phyloP scores from a whole-genome alignment of 2,113 vertebrate genomes.

The Megaceryle maxima region DNA sequence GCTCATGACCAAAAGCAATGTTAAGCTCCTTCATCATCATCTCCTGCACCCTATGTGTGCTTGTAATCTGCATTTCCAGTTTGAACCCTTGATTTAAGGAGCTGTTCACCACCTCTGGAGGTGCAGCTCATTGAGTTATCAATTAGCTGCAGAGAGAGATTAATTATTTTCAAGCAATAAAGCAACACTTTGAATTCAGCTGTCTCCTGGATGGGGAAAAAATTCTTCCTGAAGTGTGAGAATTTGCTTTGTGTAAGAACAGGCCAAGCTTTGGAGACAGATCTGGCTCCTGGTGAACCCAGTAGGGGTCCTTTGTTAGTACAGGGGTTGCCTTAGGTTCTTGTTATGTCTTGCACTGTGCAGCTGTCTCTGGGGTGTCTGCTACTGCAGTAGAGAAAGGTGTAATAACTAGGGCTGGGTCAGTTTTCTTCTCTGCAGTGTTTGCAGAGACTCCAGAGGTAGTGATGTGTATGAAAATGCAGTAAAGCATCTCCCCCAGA shows the following conservation, averaged over 20 bases:
- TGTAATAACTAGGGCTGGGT: not conserved
- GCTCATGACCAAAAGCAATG: not conserved
- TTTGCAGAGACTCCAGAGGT: not conserved
- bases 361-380: not conserved
- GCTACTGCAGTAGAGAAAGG: not conserved
- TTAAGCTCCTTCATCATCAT: not conserved
- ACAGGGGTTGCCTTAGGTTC: not conserved
- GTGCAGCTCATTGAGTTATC: not conserved
- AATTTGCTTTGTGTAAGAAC: not conserved
- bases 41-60: not conserved
- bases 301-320: not conserved
- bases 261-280: not conserved
- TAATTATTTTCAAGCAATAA: not conserved
- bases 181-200: not conserved
- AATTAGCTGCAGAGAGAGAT: not conserved
- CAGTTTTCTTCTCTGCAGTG: not conserved
- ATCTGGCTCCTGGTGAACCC: not conserved
- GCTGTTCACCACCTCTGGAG: not conserved
- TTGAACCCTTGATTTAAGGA: not conserved
- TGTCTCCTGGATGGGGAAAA: not conserved
- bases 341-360: rapidly evolving
- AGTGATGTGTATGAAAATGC: not conserved
- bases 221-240: not conserved
- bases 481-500: not conserved
- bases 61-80: not conserved